A percentile compares a stretch with the other conserved stretches of the same genome.
These are phyloP conservation scores for Temnothorax rugatulus DNA, from an alignment of 2,888 invertebrate genomes.

Conservation along the genomic window DNA sequence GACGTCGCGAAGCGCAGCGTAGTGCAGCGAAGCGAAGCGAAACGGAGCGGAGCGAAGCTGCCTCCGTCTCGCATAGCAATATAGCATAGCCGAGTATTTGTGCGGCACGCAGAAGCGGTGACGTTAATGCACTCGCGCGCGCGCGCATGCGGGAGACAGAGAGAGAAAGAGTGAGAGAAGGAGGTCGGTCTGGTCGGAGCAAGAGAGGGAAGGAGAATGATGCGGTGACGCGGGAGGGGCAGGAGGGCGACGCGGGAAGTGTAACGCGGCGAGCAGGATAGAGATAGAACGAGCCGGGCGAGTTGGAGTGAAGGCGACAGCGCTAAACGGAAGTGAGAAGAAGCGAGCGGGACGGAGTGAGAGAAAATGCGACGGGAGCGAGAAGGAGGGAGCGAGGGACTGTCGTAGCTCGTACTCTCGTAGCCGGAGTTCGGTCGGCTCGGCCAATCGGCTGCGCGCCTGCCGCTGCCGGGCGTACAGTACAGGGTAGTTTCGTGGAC, in stretches of 20 bases:
- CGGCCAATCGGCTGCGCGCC: constrained; percentile 32
- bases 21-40: background rate
- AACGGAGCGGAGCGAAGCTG: background rate
- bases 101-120: background rate
- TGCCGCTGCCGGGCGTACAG: background rate
- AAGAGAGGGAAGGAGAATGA: background rate
- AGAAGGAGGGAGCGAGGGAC: background rate
- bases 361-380: background rate
- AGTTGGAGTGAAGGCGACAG: background rate
- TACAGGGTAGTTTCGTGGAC: constrained; percentile 7
- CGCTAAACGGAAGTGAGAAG: constrained; percentile 11
- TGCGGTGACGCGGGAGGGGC: background rate
- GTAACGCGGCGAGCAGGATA: constrained; percentile 1
- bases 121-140: background rate
- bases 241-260: constrained; percentile 10
- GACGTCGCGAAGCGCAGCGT: constrained; percentile 17
- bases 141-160: background rate
- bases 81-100: background rate
- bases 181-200: too few relatives aligned
- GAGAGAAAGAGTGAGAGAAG: background rate
- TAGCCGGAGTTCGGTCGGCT: background rate
- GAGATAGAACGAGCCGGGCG: background rate
- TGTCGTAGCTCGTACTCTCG: background rate
- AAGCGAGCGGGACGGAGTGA: constrained; percentile 3
- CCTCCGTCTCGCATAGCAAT: background rate